Evolutionary conservation across 2,888 invertebrate species (phyloP).

Genomic region (Schizaphis graminum): DNA sequence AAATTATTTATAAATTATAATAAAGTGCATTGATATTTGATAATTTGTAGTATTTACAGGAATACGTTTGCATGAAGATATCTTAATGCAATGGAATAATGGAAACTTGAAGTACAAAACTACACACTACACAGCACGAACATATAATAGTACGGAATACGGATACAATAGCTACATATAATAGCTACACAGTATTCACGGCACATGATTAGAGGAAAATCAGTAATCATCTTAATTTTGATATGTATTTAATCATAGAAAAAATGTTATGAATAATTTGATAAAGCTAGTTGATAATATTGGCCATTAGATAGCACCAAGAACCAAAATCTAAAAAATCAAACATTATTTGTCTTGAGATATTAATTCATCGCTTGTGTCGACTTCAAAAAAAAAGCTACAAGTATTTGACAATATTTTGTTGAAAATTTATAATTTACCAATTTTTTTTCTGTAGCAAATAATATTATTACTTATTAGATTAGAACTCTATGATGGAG

Average conservation of each 20-base stretch:
- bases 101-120: background rate
- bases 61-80: background rate
- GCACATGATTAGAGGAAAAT: background rate
- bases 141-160: no score
- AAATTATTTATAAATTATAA: no score
- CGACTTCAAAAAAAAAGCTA: background rate
- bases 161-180: no score
- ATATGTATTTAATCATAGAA: background rate
- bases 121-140: no score
- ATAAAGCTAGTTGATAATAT: background rate
- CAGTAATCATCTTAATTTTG: background rate
- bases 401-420: background rate
- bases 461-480: background rate
- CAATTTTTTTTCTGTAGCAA: background rate
- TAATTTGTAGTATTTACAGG: background rate
- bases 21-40: no score
- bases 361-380: background rate
- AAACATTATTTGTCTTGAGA: background rate
- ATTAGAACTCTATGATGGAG: background rate
- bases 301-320: background rate
- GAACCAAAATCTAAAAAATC: background rate
- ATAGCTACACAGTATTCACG: background rate
- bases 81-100: background rate
- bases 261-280: background rate
- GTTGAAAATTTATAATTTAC: background rate